Conservation (phyloP, 2,797 vertebrate genomes). For the Cirrhinus mrigala region DNA sequence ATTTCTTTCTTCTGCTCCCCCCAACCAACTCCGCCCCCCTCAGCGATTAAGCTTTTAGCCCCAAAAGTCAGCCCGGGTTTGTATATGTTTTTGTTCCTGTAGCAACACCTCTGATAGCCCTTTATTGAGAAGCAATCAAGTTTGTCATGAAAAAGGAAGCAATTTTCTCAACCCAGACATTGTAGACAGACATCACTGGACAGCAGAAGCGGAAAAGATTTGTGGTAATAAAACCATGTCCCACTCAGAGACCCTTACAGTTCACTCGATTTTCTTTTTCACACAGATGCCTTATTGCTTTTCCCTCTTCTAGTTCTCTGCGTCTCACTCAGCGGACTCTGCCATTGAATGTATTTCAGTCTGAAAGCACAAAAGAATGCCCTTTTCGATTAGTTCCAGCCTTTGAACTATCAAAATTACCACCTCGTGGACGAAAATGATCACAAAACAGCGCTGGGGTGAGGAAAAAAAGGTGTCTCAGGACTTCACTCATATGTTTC, state of each 20-base stretch:
- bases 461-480: conserved; percentile 23
- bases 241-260: conserved; percentile 57
- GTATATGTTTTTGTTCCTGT: conserved; percentile 48
- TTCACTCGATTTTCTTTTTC: conserved; percentile 58
- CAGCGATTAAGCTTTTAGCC: conserved; percentile 31
- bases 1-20: not conserved
- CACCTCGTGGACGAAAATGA: conserved; percentile 1
- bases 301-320: conserved; percentile 33
- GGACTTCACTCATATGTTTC: conserved; percentile 29
- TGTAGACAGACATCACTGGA: conserved; percentile 60
- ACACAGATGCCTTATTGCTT: conserved; percentile 53
- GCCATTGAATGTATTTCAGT: conserved; percentile 36
- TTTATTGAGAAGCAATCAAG: conserved; percentile 58
- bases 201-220: conserved; percentile 57
- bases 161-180: conserved; percentile 61
- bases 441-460: conserved; percentile 9
- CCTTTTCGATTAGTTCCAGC: conserved; percentile 34
- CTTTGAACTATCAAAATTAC: conserved; percentile 43
- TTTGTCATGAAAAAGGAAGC: conserved; percentile 62
- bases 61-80: conserved; percentile 16
- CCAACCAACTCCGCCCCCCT: not conserved
- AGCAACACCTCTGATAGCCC: conserved; percentile 50
- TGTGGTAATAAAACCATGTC: conserved; percentile 59
- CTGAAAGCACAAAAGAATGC: conserved; percentile 32
- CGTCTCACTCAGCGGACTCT: conserved; percentile 34